A percentile compares a stretch with the other conserved stretches of the same genome.
phyloP scores from a whole-genome alignment of 1,140 invertebrate species.

The Drosophila parvula region DNA sequence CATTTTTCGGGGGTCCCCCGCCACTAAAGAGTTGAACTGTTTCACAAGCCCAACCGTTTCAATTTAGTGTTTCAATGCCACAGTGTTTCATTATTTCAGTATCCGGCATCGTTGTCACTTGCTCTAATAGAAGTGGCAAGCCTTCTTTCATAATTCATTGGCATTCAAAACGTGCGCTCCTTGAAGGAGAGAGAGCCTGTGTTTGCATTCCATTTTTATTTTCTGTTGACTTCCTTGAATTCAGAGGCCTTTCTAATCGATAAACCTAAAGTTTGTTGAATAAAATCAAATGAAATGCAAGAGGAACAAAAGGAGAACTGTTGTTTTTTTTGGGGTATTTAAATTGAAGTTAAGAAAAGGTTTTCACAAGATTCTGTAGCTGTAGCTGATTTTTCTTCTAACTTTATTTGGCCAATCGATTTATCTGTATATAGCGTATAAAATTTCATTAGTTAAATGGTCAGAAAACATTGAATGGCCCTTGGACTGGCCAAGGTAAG shows the following conservation, averaged over 20 bases:
- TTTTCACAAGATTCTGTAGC: background rate
- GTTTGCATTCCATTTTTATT: constrained; percentile 4
- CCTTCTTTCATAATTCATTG: constrained; percentile 15
- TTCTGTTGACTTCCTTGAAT: background rate
- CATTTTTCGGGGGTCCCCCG: background rate
- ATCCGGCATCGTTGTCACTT: constrained; percentile 36
- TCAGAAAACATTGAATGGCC: background rate
- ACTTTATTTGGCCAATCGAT: no score
- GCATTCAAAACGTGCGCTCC: constrained; percentile 4
- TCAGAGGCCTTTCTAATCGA: background rate
- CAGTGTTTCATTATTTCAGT: background rate
- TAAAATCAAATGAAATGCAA: background rate
- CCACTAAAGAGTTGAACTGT: constrained; percentile 1
- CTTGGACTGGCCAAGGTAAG: constrained; percentile 9
- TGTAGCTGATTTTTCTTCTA: no score
- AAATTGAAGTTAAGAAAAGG: no score
- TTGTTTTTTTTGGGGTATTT: background rate
- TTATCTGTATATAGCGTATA: no score
- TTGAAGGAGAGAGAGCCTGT: no score
- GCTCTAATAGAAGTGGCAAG: constrained; percentile 10
- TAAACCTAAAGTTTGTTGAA: background rate
- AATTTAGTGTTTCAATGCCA: constrained; percentile 5
- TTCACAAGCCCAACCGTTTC: background rate
- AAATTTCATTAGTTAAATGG: constrained; percentile 66
- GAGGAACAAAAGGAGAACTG: background rate